Evolutionary conservation across 2,888 invertebrate genomes (phyloP), one percentile per base, ranked within the genome.

Genomic region (Augochlorella aurata): DNA sequence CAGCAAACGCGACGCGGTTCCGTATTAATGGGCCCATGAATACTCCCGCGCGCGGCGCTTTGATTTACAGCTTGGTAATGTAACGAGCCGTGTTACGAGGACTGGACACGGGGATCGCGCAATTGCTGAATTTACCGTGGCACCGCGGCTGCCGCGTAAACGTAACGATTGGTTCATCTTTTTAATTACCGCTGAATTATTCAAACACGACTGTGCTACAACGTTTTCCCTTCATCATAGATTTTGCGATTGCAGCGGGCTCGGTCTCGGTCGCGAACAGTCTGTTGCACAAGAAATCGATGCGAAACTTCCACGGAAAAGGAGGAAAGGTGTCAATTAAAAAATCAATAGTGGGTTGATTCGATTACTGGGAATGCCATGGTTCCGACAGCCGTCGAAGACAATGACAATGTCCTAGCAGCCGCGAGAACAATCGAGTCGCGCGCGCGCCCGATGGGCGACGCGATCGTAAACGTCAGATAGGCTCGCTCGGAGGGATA

Each of bases 41-140:
- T 66, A 49, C n/a, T 29, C 16, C 5, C 29, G 21, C 38, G 29
- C 71, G 52, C 49, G 67, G 12, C 47, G n/a, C 14, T 71, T 47
- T 74, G 83, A 81, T 81, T 74, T 81, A 83, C 63, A 50, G 38
- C 18, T 14, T n/a, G 45, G 21, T 29, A 65, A 78, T 68, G 78
- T 68, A 69, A 77, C 77, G 50, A 61, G 66, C 77, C 70, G 8
- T 52, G 77, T 69, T 76, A 61, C 29, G 38, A 70, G 54, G 9
- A 72, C 52, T 44, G 44, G 49, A 29, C 50, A 68, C 24, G 58
- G 29, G 24, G 47, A 72, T 68, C 16, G 50, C 29, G 45, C 10
- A 52, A 67, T 16, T 14, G 1, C 14, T 7, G 29, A n/a, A 54
- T 77, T 67, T 49, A 44, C 18, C 1, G 45, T 3, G 21, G 2